phyloP scores from a whole-genome alignment of 30 jellyfish, hydroid and myxozoan species.

The Turritopsis dohrnii region DNA sequence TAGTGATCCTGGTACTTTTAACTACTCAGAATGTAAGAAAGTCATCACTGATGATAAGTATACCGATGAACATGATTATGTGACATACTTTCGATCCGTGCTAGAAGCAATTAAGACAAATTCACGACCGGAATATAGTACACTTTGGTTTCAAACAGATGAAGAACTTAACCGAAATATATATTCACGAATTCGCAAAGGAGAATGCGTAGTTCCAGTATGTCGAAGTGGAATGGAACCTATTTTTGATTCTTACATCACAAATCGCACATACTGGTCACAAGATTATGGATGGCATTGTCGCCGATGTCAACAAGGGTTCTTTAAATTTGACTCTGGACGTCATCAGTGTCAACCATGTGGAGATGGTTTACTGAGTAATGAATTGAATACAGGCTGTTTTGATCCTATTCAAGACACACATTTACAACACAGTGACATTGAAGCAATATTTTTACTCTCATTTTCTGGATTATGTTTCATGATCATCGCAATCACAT shows the following conservation, averaged over 20 bases:
- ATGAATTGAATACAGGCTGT: neutral
- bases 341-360: neutral
- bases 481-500: neutral
- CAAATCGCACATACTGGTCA: neutral
- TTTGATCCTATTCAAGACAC: conserved; percentile 15
- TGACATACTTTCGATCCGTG: neutral
- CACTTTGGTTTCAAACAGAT: neutral
- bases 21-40: neutral
- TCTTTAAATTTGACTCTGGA: neutral
- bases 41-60: neutral
- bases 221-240: neutral
- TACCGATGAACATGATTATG: neutral
- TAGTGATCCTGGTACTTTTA: neutral
- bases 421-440: neutral
- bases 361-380: neutral
- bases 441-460: neutral
- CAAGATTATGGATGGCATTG: neutral
- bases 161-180: neutral
- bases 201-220: neutral
- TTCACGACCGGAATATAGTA: neutral
- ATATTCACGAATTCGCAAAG: neutral
- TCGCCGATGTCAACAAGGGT: neutral
- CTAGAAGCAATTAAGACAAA: neutral
- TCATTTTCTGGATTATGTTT: neutral
- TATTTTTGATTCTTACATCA: neutral